Percentiles rank a stretch among this genome's conserved stretches.
Evolutionary conservation across 1,140 invertebrate species (phyloP).

Genomic region (Brachionus plicatilis): DNA sequence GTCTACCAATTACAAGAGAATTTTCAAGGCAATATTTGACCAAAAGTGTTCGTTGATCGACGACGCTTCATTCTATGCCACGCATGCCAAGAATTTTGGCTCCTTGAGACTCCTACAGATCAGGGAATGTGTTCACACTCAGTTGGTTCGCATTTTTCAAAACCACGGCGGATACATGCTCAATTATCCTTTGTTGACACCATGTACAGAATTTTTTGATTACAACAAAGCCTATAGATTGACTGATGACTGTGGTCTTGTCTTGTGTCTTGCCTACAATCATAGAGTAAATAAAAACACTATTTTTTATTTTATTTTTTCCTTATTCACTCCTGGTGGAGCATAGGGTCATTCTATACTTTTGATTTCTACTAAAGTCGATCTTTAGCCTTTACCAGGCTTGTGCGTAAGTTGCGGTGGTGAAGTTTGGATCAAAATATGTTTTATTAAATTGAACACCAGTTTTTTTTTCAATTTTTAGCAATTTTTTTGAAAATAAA

Average conservation of each 20-base stretch:
- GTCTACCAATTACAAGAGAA: conserved; percentile 23
- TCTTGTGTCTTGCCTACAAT: conserved; percentile 21
- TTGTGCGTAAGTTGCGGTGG: no score
- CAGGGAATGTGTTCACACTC: conserved; percentile 4
- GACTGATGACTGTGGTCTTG: conserved; percentile 20
- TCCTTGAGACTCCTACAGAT: neutral
- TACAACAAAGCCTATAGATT: conserved; percentile 8
- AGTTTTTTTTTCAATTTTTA: no score
- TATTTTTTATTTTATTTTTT: no score
- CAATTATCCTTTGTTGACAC: conserved; percentile 32
- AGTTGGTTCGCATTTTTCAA: conserved; percentile 11
- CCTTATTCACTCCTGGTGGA: no score
- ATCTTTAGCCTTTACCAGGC: no score
- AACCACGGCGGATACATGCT: conserved; percentile 32
- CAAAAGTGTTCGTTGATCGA: conserved; percentile 21
- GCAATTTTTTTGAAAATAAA: no score
- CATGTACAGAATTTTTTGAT: neutral
- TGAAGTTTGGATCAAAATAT: no score
- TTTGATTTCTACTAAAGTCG: no score
- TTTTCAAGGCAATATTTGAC: conserved; percentile 20
- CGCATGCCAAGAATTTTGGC: neutral
- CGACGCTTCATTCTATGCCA: neutral
- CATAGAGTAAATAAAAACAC: neutral
- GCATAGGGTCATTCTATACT: no score
- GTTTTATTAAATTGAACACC: no score